phyloP scores from a whole-genome alignment of 1,140 invertebrate species.

The Centruroides vittatus region DNA sequence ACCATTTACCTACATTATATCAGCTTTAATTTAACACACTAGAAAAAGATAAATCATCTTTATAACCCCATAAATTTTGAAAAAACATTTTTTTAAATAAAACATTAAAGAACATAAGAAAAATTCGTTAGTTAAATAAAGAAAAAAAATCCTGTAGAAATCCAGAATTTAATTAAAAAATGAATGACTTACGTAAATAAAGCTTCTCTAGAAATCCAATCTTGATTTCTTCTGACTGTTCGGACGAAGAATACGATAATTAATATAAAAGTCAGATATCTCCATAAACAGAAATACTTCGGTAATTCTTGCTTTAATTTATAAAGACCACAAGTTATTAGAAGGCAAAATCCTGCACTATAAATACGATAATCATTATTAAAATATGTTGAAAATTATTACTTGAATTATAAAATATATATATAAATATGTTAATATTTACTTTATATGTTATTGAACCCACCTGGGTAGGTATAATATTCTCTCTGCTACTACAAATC shows the following conservation, averaged over 20 bases:
- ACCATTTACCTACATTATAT: too few species aligned
- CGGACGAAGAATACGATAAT: constrained; percentile 36
- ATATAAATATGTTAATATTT: background rate
- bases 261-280: constrained; percentile 14
- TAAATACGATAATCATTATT: background rate
- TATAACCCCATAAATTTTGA: too few species aligned
- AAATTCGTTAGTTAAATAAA: too few species aligned
- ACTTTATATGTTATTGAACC: background rate
- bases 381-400: too few species aligned
- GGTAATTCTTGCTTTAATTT: constrained; percentile 24
- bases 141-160: too few species aligned
- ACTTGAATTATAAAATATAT: too few species aligned
- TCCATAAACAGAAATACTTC: constrained; percentile 46
- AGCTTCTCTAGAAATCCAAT: constrained; percentile 62
- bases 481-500: constrained; percentile 91
- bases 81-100: too few species aligned
- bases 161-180: too few species aligned
- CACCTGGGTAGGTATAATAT: constrained; percentile 84
- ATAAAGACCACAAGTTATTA: constrained; percentile 23
- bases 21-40: too few species aligned
- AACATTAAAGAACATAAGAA: too few species aligned
- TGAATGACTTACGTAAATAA: constrained; percentile 26
- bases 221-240: constrained; percentile 52
- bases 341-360: constrained; percentile 26
- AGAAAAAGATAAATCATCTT: too few species aligned